phyloP scores from a whole-genome alignment of 2,797 vertebrate species.

The Momotus momota region DNA sequence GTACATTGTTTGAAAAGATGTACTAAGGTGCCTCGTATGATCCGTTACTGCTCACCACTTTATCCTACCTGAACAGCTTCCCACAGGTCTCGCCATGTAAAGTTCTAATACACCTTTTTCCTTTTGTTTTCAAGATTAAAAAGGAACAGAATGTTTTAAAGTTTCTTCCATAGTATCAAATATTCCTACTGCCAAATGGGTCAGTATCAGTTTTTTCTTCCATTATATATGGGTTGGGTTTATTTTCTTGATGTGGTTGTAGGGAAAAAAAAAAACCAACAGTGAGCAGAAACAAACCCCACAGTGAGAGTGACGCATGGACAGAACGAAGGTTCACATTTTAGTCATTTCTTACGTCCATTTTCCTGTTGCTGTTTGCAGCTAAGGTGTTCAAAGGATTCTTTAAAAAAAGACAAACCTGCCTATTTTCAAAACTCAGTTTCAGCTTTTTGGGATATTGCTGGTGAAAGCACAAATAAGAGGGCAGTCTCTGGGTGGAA shows the following conservation, averaged over 20 bases:
- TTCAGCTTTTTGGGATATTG: background rate
- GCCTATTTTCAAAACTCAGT: background rate
- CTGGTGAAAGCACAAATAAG: background rate
- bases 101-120: background rate
- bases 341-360: rapidly evolving
- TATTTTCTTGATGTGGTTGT: background rate
- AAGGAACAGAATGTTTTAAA: background rate
- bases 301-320: too few species aligned
- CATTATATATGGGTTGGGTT: background rate
- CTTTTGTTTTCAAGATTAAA: background rate
- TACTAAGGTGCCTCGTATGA: rapidly evolving
- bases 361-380: background rate
- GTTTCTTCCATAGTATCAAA: background rate
- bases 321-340: too few species aligned
- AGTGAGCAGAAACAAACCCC: too few species aligned
- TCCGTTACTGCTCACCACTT: background rate
- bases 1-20: background rate
- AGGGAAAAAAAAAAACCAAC: background rate
- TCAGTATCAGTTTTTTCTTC: background rate
- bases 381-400: background rate
- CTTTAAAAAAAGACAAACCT: background rate
- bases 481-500: background rate
- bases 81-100: background rate
- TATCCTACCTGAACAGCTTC: background rate
- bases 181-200: background rate